These are phyloP conservation scores for Drosophila robusta DNA, from an alignment of 2,888 invertebrate genomes.

Conservation along the genomic window DNA sequence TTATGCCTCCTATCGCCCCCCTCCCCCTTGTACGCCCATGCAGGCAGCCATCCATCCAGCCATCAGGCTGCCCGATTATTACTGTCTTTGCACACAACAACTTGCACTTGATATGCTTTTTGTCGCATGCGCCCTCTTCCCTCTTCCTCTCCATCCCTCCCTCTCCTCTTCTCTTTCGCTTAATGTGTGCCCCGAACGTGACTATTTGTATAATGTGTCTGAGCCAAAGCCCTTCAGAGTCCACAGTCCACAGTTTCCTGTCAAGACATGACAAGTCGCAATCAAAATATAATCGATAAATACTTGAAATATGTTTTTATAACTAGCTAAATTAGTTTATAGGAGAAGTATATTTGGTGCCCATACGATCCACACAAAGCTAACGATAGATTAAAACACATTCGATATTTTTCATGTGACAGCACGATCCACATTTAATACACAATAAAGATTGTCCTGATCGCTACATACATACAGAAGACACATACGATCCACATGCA, in stretches of 20 bases:
- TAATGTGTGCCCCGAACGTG: conserved; percentile 57
- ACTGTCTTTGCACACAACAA: conserved; percentile 44
- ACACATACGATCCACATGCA: not conserved
- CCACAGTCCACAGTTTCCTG: conserved; percentile 38
- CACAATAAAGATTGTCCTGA: no score
- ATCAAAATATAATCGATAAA: conserved; percentile 32
- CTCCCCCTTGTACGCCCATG: not conserved
- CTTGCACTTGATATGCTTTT: conserved; percentile 69
- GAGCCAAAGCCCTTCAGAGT: conserved; percentile 35
- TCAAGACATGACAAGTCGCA: not conserved
- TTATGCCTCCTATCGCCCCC: conserved; percentile 39
- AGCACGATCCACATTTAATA: no score
- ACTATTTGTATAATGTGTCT: conserved; percentile 61
- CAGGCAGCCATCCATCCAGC: conserved; percentile 10
- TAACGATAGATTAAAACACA: no score
- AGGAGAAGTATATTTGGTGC: not conserved
- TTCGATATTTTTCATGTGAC: no score
- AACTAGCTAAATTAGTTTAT: not conserved
- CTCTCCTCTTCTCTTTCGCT: conserved; percentile 5
- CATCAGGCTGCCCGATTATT: conserved; percentile 48
- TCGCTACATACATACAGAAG: not conserved
- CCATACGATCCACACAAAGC: not conserved
- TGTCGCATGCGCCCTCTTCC: conserved; percentile 29
- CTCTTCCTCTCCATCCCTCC: not conserved
- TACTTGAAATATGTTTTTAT: not conserved